These are phyloP conservation scores for Epinotia brunnichana DNA, from an alignment of 2,888 invertebrate genomes.

Conservation along the genomic window DNA sequence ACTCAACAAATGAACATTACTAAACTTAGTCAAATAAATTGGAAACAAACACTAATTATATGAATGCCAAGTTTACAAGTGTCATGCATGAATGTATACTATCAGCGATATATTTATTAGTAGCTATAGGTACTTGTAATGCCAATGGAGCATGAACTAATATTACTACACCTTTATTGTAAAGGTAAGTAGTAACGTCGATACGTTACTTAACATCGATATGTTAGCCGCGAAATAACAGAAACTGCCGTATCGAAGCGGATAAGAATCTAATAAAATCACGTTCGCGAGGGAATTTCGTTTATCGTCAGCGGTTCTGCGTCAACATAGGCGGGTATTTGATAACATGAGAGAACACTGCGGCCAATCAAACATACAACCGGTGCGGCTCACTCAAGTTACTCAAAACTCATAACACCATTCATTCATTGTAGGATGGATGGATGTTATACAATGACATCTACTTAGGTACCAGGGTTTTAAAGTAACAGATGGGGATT, in stretches of 20 bases:
- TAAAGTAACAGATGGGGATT: not conserved
- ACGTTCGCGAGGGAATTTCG: constrained; percentile 62
- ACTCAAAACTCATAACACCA: constrained; percentile 56
- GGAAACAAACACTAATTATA: not conserved
- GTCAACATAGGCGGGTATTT: constrained; percentile 70
- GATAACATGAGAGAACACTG: constrained; percentile 67
- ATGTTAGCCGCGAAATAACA: constrained; percentile 49
- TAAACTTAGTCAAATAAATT: not conserved
- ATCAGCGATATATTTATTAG: constrained; percentile 1
- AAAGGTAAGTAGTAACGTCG: too few species aligned
- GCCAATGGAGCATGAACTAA: not conserved
- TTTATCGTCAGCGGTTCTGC: constrained; percentile 66
- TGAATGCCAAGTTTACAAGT: not conserved
- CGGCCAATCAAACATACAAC: constrained; percentile 65
- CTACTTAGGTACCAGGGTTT: not conserved
- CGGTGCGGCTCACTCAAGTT: constrained; percentile 54
- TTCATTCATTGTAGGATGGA: constrained; percentile 20
- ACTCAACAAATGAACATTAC: not conserved
- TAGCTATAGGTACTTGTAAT: not conserved
- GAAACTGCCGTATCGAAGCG: constrained; percentile 54
- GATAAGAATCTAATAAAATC: constrained; percentile 78
- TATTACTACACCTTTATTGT: not conserved
- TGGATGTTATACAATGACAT: constrained; percentile 22
- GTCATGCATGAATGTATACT: not conserved
- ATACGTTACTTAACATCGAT: constrained; percentile 45